A percentile compares a stretch with the other conserved stretches of the same genome.
Conservation (phyloP, 23 tunicate genomes). For the Clavelina lepadiformis region DNA sequence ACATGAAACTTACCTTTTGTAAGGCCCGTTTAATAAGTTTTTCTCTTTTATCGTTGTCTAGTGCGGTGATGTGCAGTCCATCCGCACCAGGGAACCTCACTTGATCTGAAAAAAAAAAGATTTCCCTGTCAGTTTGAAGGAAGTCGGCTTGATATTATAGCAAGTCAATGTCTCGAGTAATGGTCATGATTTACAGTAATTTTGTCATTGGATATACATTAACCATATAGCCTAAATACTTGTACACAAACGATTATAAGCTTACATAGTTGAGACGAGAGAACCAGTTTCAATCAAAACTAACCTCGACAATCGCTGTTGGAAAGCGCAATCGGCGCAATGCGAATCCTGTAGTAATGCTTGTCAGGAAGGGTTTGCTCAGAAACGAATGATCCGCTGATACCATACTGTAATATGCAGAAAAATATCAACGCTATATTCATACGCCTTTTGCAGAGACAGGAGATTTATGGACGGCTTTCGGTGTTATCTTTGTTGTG, state of each 20-base stretch:
- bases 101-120: conserved; percentile 32
- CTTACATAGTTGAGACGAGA: too few species aligned
- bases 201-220: too few species aligned
- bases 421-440: too few species aligned
- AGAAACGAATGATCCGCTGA: conserved; percentile 30
- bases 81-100: conserved; percentile 47
- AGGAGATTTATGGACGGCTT: too few species aligned
- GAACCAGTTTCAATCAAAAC: too few species aligned
- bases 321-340: conserved; percentile 34
- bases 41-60: conserved; percentile 58
- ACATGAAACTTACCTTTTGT: conserved; percentile 17
- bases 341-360: conserved; percentile 30
- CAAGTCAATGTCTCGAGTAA: too few species aligned
- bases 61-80: conserved; percentile 25
- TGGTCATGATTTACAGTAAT: too few species aligned
- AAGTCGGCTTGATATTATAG: background rate
- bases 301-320: too few species aligned
- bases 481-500: too few species aligned
- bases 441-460: too few species aligned
- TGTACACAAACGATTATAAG: too few species aligned
- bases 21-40: conserved; percentile 28
- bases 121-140: background rate
- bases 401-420: conserved; percentile 51
- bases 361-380: conserved; percentile 29
- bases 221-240: too few species aligned